phyloP scores from a whole-genome alignment of 2,113 vertebrate species.

The Oryzias melastigma region DNA sequence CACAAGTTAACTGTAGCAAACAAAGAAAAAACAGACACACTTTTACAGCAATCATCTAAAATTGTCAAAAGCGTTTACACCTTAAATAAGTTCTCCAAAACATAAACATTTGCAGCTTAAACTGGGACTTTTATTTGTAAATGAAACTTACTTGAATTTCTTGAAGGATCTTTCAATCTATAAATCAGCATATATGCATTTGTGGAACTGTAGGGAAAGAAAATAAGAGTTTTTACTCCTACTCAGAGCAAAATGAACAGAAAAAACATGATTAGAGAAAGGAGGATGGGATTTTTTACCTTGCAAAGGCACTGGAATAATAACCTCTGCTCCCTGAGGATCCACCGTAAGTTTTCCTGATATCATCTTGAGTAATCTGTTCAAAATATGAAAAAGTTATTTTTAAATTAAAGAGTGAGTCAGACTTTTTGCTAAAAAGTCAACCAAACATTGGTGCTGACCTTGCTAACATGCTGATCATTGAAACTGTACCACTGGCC shows the following conservation, averaged over 20 bases:
- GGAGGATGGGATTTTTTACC: conserved; percentile 72
- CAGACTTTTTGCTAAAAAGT: neutral
- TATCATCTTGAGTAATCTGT: conserved; percentile 98
- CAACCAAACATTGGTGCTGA: conserved; percentile 52
- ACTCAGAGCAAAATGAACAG: neutral
- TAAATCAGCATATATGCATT: conserved; percentile 99
- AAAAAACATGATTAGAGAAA: neutral
- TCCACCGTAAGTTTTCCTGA: conserved; percentile 97
- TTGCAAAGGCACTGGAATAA: conserved; percentile 98
- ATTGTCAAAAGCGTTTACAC: no score
- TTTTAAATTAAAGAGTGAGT: neutral
- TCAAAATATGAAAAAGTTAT: neutral
- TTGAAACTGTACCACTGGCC: conserved; percentile 99
- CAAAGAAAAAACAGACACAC: neutral
- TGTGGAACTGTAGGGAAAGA: conserved; percentile 84
- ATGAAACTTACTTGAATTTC: conserved; percentile 91
- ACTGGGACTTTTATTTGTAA: no score
- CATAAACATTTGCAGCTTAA: no score
- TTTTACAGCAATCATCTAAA: no score
- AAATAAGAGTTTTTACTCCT: conserved; percentile 3
- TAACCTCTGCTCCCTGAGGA: conserved; percentile 96
- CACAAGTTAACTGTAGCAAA: neutral
- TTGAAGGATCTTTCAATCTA: conserved; percentile 90
- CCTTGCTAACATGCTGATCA: conserved; percentile 99
- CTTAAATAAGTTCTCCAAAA: no score